Evolutionary conservation across 2,888 invertebrate genomes (phyloP), one percentile per base, ranked within the genome.

Genomic region (Nemotelus nigrinus): DNA sequence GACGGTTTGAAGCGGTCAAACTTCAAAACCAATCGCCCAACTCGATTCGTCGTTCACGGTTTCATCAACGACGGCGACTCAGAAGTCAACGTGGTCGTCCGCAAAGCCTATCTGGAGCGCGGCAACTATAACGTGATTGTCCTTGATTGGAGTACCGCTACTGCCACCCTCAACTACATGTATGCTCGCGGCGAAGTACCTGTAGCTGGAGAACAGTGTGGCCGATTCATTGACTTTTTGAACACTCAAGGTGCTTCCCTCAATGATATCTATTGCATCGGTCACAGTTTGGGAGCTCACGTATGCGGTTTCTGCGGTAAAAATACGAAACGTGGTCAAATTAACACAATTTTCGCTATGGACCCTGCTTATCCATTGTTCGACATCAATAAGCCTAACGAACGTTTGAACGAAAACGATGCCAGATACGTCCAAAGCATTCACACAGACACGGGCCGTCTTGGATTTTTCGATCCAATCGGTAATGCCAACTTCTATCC

Each of bases 111-210:
- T 81, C 85, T 91, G 41, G 87, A 87, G 68, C 85, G 88, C 2
- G 90, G 89, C 55, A 89, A 90, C 78, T 85, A 89, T 79, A 91
- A 91, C 80, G 89, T 91, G 78, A 89, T 91, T 67, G 89, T 89
- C 1, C 89, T 91, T 3, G 91, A 91, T 81, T 91, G 91, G 91
- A 88, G 89, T n/a, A 85, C 84, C 0, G 90, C 90, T 2, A 89
- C 90, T 0, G 90, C 89, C 78, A 85, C 90, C 5, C 90, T 90
- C 80, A 60, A 74, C 48, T 91, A 91, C 80, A 86, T 89, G 71
- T 83, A 88, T 4, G 90, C 91, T 0, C 89, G 90, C 63, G 88
- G 89, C 8, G 82, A 81, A 7, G 83, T 82, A 2, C 45, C 81
- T 0, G 79, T 80, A 7, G 82, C 83, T 25, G 87, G 85, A 1